A percentile compares a stretch with the other conserved stretches of the same genome.
Evolutionary conservation across 2,888 invertebrate species (phyloP).

Genomic region (Gerris lacustris): DNA sequence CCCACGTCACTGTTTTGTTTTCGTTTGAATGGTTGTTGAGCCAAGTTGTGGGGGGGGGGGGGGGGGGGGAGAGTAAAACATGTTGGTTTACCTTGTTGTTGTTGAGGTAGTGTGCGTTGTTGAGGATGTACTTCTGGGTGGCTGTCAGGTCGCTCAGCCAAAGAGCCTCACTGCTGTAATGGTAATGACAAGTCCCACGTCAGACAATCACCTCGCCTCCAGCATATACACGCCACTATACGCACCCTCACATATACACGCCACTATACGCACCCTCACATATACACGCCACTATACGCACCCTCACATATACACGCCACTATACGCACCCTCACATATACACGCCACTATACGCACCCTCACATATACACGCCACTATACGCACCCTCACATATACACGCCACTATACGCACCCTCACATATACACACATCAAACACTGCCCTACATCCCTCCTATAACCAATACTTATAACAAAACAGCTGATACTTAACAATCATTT

Average conservation of each 20-base stretch:
- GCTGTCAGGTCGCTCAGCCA: conserved; percentile 2
- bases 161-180: not conserved
- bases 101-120: conserved; percentile 6
- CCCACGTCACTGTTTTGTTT: no score
- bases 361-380: not conserved
- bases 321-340: not conserved
- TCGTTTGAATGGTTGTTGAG: no score
- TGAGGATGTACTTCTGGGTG: conserved; percentile 7
- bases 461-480: no score
- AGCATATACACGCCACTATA: not conserved
- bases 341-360: no score
- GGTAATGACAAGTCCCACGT: not conserved
- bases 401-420: no score
- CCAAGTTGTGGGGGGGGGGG: no score
- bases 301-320: not conserved
- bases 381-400: not conserved
- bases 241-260: no score
- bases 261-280: no score
- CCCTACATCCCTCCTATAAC: no score
- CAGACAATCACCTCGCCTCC: not conserved
- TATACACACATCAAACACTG: no score
- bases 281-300: not conserved
- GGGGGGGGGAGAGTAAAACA: no score
- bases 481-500: no score
- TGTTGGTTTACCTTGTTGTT: conserved; percentile 6